These are phyloP conservation scores for Coptodon bakossiorum DNA, from an alignment of 2,113 vertebrate genomes.

Conservation along the genomic window DNA sequence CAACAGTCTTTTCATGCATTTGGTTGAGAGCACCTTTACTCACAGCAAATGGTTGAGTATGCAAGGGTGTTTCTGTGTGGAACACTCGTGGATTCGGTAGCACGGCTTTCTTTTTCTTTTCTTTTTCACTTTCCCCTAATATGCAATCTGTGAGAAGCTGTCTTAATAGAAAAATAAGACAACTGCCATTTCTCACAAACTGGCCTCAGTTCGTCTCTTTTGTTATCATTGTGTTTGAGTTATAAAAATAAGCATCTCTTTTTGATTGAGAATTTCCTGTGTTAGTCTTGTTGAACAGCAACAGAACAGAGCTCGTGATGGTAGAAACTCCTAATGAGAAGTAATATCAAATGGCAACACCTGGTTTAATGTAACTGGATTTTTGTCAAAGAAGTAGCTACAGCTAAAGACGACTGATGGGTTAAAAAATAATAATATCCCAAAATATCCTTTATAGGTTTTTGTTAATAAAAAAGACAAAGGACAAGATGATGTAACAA, in stretches of 20 bases:
- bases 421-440: background rate
- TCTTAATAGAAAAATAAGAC: background rate
- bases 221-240: background rate
- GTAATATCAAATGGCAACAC: background rate
- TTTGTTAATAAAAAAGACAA: background rate
- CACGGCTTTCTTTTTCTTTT: constrained; percentile 36
- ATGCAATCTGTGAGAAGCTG: constrained; percentile 54
- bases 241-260: background rate
- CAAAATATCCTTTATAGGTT: background rate
- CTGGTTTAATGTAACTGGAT: background rate
- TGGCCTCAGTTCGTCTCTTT: background rate
- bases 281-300: background rate
- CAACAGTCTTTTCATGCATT: background rate
- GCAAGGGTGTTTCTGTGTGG: constrained; percentile 38
- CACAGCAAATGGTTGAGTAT: constrained; percentile 30
- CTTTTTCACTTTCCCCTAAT: background rate
- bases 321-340: background rate
- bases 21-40: constrained; percentile 35
- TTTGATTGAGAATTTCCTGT: background rate
- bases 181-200: background rate
- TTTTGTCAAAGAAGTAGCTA: background rate
- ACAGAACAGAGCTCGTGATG: background rate
- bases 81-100: constrained; percentile 22
- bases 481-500: background rate
- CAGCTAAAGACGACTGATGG: rapidly evolving